Evolutionary conservation across 2,113 vertebrate genomes (phyloP), one percentile per base, ranked within the genome.

Genomic region (Ailurus styani): DNA sequence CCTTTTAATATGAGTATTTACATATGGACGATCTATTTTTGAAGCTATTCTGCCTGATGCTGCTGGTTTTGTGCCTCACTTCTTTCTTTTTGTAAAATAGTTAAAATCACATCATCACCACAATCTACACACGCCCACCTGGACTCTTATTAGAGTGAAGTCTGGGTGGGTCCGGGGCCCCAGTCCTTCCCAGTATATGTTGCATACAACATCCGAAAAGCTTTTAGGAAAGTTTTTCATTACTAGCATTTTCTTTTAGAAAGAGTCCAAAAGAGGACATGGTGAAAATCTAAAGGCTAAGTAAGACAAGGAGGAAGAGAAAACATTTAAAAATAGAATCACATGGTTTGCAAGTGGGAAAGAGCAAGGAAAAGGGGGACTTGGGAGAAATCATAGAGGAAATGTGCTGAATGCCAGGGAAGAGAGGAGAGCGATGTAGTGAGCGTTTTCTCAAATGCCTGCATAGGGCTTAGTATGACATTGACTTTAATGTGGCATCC

Each of bases 221-320:
- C 25, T 60, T 93, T 73, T 55, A 72, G n/a, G 27, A 64, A 62
- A 93, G 52, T 37, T 93, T 83, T 92, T 75, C 29, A 47, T 66
- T 29, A 62, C 70, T 70, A 70, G 47, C 83, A 21, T 73, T 94
- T 86, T 47, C 20, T 77, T 92, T 97, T 47, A 70, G 60, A 93
- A 68, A 86, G 97, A 86, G 64, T 62, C 23, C 78, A 73, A 96
- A 93, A 68, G 40, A 91, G 84, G 52, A 93, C 91, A 45, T 75
- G 62, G 8, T 81, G 25, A 87, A 73, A 89, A 95, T 82, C 75
- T 73, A 86, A 78, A 81, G 84, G 64, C 40, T 68, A 81, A 82
- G 31, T 42, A 82, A 91, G 37, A 96, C 84, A 52, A 95, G 60
- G 70, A 83, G 42, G 88, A 55, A 85, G 66, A 93, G 50, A 96